Evolutionary conservation across 2,113 vertebrate species (phyloP).

Genomic region (Gobiocypris rarus): DNA sequence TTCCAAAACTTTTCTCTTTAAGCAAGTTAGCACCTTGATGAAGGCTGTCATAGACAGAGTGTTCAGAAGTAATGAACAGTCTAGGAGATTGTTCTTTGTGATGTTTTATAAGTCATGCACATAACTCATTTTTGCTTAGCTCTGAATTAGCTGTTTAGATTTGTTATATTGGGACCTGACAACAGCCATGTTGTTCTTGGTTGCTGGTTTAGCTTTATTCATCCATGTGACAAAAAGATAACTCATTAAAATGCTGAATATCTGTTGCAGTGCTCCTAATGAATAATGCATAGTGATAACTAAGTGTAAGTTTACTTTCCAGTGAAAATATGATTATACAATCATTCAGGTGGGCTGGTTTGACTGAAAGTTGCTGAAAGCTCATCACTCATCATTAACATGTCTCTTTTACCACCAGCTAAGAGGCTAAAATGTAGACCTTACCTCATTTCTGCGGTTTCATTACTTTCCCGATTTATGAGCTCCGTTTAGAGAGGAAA

Average conservation of each 20-base stretch:
- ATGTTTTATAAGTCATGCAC: background rate
- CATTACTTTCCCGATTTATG: slow-evolving; percentile 51
- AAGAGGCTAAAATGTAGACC: slow-evolving; percentile 4
- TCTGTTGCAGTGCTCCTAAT: background rate
- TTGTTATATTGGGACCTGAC: background rate
- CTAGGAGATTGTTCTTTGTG: background rate
- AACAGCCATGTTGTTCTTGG: background rate
- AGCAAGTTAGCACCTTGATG: background rate
- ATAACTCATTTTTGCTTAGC: background rate
- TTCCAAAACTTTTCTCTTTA: background rate
- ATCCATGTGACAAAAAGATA: background rate
- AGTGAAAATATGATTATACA: slow-evolving; percentile 7
- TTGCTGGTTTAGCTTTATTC: background rate
- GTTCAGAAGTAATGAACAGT: slow-evolving; percentile 5
- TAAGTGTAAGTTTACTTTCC: slow-evolving; percentile 7
- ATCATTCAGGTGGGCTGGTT: background rate
- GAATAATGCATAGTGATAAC: slow-evolving; percentile 1
- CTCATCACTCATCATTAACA: slow-evolving; percentile 43
- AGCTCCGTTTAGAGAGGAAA: slow-evolving; percentile 37
- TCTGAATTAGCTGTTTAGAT: background rate
- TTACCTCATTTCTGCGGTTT: slow-evolving; percentile 49
- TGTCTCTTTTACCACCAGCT: slow-evolving; percentile 7
- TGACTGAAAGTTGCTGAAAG: slow-evolving; percentile 22
- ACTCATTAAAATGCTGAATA: background rate
- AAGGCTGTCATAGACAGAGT: background rate